These are phyloP conservation scores for Xerus rutilus DNA, from an alignment of 2,797 vertebrate genomes.

Conservation along the genomic window DNA sequence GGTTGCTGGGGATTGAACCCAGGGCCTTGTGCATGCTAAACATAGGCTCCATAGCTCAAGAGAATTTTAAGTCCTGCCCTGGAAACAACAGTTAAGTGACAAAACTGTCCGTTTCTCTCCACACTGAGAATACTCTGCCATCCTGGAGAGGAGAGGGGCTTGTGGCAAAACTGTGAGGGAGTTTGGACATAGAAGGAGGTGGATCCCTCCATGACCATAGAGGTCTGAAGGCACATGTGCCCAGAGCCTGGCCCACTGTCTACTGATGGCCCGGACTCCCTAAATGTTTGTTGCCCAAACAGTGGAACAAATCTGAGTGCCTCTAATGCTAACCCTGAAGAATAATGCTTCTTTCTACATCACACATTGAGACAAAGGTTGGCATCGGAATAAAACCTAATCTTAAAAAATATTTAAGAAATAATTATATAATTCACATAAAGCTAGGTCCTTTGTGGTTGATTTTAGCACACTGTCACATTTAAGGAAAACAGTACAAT, in stretches of 20 bases:
- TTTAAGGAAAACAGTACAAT: not conserved
- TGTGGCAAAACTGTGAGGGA: not conserved
- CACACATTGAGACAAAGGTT: not conserved
- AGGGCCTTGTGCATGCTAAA: not conserved
- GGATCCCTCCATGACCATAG: not conserved
- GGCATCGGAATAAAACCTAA: not conserved
- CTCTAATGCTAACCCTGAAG: not conserved
- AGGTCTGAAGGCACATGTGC: accelerated
- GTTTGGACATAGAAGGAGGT: not conserved
- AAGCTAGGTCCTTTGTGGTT: not conserved
- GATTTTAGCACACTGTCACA: not conserved
- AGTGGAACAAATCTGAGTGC: not conserved
- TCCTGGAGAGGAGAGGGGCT: not conserved
- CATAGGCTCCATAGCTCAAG: not conserved
- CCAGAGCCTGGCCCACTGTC: not conserved
- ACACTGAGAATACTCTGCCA: not conserved
- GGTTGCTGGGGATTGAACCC: not conserved
- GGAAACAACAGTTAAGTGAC: not conserved
- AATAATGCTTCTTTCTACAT: slow-evolving; percentile 18
- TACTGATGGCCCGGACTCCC: not conserved
- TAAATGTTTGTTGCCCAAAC: not conserved
- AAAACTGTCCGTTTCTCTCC: not conserved
- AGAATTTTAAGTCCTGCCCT: not conserved
- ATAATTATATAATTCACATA: not conserved
- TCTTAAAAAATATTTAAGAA: not conserved